Percentiles rank a stretch among this genome's conserved stretches.
These are phyloP conservation scores for Tetraneura akinire DNA, from an alignment of 1,140 invertebrate genomes.

Conservation along the genomic window DNA sequence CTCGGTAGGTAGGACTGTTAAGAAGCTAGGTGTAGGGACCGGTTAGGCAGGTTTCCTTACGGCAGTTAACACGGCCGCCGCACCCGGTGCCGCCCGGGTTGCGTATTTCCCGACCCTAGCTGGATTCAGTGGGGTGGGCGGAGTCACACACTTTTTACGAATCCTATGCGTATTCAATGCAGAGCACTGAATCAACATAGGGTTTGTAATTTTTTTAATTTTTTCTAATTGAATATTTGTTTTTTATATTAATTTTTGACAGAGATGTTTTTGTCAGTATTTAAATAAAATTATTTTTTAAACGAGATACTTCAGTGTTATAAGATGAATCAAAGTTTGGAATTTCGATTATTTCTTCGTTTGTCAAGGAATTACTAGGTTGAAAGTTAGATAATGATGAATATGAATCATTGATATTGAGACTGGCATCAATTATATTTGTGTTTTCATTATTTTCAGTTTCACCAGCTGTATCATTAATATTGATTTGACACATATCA, in stretches of 20 bases:
- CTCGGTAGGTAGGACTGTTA: too few relatives aligned
- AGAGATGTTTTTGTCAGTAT: background rate
- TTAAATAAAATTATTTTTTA: background rate
- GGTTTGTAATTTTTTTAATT: too few relatives aligned
- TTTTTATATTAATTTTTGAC: background rate
- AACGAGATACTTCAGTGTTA: background rate
- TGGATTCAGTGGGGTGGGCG: too few relatives aligned
- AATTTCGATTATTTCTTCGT: background rate
- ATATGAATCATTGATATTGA: background rate
- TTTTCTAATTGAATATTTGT: background rate
- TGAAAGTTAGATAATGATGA: background rate
- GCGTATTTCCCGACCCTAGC: too few relatives aligned
- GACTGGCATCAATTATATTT: background rate
- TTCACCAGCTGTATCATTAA: background rate
- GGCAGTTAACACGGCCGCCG: too few relatives aligned
- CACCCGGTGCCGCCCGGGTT: too few relatives aligned
- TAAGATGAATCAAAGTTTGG: background rate
- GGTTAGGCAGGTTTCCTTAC: too few relatives aligned
- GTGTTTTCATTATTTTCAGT: background rate
- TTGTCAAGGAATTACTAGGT: background rate
- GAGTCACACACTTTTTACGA: too few relatives aligned
- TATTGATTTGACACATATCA: background rate
- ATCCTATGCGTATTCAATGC: too few relatives aligned
- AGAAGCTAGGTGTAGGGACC: too few relatives aligned
- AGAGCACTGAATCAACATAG: too few relatives aligned